These are phyloP conservation scores for Oncorhynchus clarkii DNA, from an alignment of 2,113 vertebrate genomes.

Conservation along the genomic window DNA sequence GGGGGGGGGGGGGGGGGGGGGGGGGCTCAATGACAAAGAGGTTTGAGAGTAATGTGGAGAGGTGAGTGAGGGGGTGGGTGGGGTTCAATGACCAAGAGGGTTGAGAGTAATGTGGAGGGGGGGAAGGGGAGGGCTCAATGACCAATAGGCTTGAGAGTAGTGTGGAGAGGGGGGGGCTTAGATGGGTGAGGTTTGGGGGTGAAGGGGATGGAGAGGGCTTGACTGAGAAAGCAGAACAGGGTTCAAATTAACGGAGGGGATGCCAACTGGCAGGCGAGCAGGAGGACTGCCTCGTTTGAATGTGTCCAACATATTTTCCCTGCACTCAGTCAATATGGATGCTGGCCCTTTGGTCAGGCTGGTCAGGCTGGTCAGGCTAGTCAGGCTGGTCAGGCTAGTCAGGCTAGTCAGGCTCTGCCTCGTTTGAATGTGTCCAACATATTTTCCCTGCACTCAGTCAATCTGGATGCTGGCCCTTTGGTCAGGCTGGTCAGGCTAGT, in stretches of 20 bases:
- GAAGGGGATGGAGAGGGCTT: constrained; percentile 30
- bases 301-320: too few species aligned
- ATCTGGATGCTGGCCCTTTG: constrained; percentile 44
- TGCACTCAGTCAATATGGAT: too few species aligned
- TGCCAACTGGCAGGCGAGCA: constrained; percentile 66
- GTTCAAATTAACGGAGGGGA: constrained; percentile 65
- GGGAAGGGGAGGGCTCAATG: constrained; percentile 56
- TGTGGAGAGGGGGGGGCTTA: constrained; percentile 34
- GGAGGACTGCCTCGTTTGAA: constrained; percentile 44
- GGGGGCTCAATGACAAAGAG: constrained; percentile 75
- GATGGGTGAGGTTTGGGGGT: constrained; percentile 47
- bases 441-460: constrained; percentile 53
- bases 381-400: too few species aligned
- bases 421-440: constrained; percentile 59
- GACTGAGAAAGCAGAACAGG: constrained; percentile 56
- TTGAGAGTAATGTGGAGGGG: constrained; percentile 22
- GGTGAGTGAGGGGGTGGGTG: constrained; percentile 24
- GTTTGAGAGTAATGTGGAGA: constrained; percentile 22
- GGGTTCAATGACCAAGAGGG: constrained; percentile 74
- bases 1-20: constrained; percentile 31
- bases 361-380: too few species aligned
- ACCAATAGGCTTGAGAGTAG: constrained; percentile 59
- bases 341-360: too few species aligned
- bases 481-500: neutral
- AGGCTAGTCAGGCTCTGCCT: neutral